Percentiles rank a stretch among this genome's conserved stretches.
Evolutionary conservation across 2,888 invertebrate species (phyloP).

Genomic region (Dynastes maya): DNA sequence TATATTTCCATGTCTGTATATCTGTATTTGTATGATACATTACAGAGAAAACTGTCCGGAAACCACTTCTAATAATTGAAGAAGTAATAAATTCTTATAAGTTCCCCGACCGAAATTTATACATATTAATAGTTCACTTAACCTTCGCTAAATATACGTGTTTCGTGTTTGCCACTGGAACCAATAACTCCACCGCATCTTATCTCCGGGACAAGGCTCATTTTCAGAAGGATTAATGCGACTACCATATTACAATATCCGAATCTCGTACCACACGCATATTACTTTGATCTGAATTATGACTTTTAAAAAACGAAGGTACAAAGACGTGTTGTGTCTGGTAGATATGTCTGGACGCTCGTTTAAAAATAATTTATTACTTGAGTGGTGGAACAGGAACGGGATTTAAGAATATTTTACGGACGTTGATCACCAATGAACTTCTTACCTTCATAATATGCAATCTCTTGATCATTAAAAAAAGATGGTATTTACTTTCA

Average conservation of each 20-base stretch:
- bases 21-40: not conserved
- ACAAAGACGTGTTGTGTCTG: conserved; percentile 12
- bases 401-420: not conserved
- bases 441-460: too few species aligned
- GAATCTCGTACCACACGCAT: conserved; percentile 4
- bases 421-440: too few species aligned
- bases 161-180: conserved; percentile 30
- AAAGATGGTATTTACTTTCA: too few species aligned
- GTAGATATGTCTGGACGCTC: not conserved
- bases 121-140: conserved; percentile 30
- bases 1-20: not conserved
- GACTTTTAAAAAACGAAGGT: not conserved
- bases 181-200: conserved; percentile 18
- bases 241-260: conserved; percentile 26
- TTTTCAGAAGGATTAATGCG: conserved; percentile 29
- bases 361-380: conserved; percentile 33
- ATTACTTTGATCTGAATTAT: conserved; percentile 36
- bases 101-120: conserved; percentile 3
- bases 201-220: conserved; percentile 18
- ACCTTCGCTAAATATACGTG: conserved; percentile 27
- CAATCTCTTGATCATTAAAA: too few species aligned
- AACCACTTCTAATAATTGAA: not conserved
- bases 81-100: conserved; percentile 16
- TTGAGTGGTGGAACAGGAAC: conserved; percentile 4
- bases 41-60: not conserved